Conservation (phyloP, 2,113 vertebrate species). For the Clupea harengus region DNA sequence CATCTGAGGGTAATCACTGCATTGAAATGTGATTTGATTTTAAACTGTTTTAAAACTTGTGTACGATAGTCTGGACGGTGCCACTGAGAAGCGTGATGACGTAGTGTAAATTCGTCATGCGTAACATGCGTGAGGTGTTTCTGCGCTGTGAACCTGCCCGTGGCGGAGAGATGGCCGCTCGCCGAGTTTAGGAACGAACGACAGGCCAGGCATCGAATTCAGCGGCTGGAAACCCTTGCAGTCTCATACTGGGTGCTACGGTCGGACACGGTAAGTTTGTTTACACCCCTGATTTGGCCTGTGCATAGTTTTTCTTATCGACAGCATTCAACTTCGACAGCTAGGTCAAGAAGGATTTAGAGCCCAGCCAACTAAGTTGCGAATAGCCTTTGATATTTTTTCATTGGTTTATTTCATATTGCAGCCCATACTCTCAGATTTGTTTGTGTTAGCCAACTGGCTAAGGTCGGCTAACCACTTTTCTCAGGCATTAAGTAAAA, state of each 20-base stretch:
- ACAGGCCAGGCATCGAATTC: neutral
- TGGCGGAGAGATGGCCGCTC: constrained; percentile 8
- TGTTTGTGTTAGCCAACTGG: constrained; percentile 13
- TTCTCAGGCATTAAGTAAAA: constrained; percentile 13
- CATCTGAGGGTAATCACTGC: too few species aligned
- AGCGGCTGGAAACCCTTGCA: neutral
- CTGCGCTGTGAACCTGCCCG: constrained; percentile 15
- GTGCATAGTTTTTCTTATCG: neutral
- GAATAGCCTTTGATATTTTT: neutral
- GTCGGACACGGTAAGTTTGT: constrained; percentile 31
- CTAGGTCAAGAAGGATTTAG: neutral
- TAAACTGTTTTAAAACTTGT: too few species aligned
- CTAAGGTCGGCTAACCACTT: constrained; percentile 6
- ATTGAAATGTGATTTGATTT: too few species aligned
- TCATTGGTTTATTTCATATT: neutral
- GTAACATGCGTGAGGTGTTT: constrained; percentile 15
- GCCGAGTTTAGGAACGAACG: neutral
- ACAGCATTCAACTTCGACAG: neutral
- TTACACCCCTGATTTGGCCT: neutral
- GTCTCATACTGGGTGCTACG: constrained; percentile 14
- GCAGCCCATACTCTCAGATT: constrained; percentile 2
- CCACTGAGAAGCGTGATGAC: neutral
- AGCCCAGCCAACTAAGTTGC: constrained; percentile 8
- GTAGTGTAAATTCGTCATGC: neutral
- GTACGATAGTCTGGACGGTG: too few species aligned